A percentile compares a stretch with the other conserved stretches of the same genome.
Conservation (phyloP, 1,140 invertebrate species). For the Babylonia areolata region DNA sequence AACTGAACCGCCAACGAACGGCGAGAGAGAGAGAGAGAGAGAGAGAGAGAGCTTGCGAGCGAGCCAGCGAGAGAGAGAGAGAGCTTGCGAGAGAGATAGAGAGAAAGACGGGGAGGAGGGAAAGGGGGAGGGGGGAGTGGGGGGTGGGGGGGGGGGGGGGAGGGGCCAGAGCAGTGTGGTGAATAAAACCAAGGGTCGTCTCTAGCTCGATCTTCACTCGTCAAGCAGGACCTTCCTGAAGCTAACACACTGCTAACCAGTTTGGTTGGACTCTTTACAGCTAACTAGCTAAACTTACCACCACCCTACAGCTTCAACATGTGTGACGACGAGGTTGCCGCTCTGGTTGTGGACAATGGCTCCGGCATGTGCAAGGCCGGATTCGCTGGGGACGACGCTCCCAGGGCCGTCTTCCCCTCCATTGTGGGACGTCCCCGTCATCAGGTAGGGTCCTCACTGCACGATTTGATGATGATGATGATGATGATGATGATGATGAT, state of each 20-base stretch:
- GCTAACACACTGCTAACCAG: neutral
- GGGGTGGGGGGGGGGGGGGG: too few species aligned
- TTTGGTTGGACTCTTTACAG: neutral
- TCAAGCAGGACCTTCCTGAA: neutral
- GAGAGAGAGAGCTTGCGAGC: too few species aligned
- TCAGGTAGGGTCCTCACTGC: conserved; percentile 44
- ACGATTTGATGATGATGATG: too few species aligned
- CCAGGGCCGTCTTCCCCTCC: conserved; percentile 70
- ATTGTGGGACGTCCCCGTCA: too few species aligned
- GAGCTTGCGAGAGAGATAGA: too few species aligned
- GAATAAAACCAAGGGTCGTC: conserved; percentile 3
- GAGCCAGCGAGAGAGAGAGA: too few species aligned
- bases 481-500: too few species aligned
- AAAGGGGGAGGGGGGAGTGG: too few species aligned
- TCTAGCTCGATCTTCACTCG: neutral
- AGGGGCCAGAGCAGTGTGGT: too few species aligned
- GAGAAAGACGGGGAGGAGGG: too few species aligned
- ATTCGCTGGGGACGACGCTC: conserved; percentile 92
- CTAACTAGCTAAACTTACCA: neutral
- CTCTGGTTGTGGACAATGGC: conserved; percentile 89
- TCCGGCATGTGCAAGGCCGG: conserved; percentile 89
- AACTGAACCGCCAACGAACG: neutral
- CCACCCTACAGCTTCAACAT: too few species aligned
- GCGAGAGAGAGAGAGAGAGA: too few species aligned
- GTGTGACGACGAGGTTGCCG: conserved; percentile 84